Base-by-base conservation (phyloP, 1,140 invertebrate genomes). In the Drosophila kikkawai region DNA sequence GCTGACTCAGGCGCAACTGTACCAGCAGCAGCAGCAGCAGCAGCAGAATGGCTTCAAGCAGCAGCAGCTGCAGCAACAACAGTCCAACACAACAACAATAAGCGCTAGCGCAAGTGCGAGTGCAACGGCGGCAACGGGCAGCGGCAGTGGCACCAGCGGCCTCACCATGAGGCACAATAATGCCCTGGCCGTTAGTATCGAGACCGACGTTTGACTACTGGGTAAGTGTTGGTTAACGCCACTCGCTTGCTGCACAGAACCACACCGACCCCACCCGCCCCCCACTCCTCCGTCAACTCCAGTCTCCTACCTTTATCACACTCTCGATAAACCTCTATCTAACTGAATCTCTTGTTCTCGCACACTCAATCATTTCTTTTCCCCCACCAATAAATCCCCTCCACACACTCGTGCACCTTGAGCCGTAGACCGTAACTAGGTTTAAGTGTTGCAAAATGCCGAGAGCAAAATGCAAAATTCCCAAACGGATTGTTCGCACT, bases 151-250 rank as follows among this genome's bases (percentile, higher is more conserved):
- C 86, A 96, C 97, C 93, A 95, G 96, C 93, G 97, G 96, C 94
- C 96, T 95, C 94, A 97, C 96, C 93, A 95, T 97, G 86, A 96
- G 96, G 93, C 96, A 97, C 94, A 98, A 98, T 94, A 97, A 92
- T 87, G 92, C 92, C 65, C 80, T 93, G 71, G 95, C 96, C 93
- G 96, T 97, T 95, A 96, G 96, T 93, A 97, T 98, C 93, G 98
- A 99, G 95, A 99, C 98, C 94, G 98, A 99, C 95, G 98, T 99
- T 96, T 99, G 97, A 99, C 97, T 97, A 96, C 95, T 95, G 95
- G 96, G 96, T 97, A 94, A 95, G 94, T 93, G 60, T 73, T 60
- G 50, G 73, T 66, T 61, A 77, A 56, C 41, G 44, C 44, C 69
- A 58, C 69, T 74, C 68, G 60, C 58, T 69, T 44, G 22, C 66